Conservation (phyloP, 1,140 invertebrate genomes). For the Nebria ingens region DNA sequence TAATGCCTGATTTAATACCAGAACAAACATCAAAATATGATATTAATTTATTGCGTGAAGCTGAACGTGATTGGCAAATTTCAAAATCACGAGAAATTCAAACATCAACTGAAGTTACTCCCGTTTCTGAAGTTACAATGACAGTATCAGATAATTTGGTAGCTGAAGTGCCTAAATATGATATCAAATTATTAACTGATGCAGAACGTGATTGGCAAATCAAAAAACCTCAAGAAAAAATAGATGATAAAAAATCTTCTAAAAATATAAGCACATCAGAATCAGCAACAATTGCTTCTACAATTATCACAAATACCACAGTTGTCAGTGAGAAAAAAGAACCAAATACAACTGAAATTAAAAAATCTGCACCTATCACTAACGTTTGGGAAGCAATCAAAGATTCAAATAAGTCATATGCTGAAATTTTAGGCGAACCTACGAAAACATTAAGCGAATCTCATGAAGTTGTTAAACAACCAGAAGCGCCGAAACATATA, state of each 20-base stretch:
- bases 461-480: slow-evolving; percentile 37
- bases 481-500: slow-evolving; percentile 29
- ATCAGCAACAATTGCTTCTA: neutral
- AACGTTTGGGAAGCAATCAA: slow-evolving; percentile 38
- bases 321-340: neutral
- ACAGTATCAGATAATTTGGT: neutral
- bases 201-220: neutral
- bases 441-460: slow-evolving; percentile 14
- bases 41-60: neutral
- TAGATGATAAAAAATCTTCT: neutral
- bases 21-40: neutral
- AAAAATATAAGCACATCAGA: too few species aligned
- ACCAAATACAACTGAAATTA: neutral
- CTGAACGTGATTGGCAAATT: neutral
- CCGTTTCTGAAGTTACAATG: neutral
- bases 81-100: neutral
- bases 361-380: neutral
- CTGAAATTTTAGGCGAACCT: slow-evolving; percentile 40
- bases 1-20: neutral
- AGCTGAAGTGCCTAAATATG: slow-evolving; percentile 13
- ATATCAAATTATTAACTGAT: slow-evolving; percentile 2
- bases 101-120: neutral
- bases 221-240: slow-evolving; percentile 1
- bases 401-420: slow-evolving; percentile 43
- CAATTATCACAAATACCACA: neutral